Conservation (phyloP, 2,797 vertebrate genomes). For the Alauda arvensis region DNA sequence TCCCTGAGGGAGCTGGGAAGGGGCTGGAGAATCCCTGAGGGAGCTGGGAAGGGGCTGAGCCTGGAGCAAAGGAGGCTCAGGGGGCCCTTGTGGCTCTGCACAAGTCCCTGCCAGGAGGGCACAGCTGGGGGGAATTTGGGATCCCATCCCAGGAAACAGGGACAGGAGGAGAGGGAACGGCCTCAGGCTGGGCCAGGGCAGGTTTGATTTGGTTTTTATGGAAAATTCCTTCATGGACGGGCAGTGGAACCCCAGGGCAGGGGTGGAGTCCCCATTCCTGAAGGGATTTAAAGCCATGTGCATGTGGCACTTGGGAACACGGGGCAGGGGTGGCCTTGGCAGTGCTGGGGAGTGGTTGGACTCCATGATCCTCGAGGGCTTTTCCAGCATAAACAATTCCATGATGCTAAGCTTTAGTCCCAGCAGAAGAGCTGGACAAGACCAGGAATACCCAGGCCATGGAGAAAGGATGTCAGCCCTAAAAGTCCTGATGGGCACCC, state of each 20-base stretch:
- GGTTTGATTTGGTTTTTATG: accelerated
- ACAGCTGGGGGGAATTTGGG: neutral
- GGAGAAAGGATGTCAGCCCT: accelerated
- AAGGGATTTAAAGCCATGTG: accelerated
- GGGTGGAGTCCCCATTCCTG: accelerated
- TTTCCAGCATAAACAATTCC: neutral
- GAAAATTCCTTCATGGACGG: accelerated
- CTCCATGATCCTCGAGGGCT: neutral
- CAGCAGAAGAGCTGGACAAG: neutral
- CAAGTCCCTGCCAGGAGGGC: neutral
- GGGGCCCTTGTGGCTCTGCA: neutral
- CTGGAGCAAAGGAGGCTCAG: neutral
- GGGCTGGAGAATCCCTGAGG: neutral
- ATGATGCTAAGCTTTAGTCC: neutral
- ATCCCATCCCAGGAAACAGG: neutral
- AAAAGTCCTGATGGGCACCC: accelerated
- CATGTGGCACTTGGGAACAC: neutral
- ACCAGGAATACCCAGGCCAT: neutral
- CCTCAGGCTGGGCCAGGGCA: neutral
- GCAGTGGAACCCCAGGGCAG: too few species aligned
- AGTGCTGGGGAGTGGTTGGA: neutral
- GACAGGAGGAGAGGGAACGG: neutral
- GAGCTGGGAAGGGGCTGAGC: neutral
- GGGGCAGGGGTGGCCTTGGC: neutral
- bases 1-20: neutral